Evolutionary conservation across 1,140 invertebrate genomes (phyloP).

Genomic region (Trissolcus basalis): DNA sequence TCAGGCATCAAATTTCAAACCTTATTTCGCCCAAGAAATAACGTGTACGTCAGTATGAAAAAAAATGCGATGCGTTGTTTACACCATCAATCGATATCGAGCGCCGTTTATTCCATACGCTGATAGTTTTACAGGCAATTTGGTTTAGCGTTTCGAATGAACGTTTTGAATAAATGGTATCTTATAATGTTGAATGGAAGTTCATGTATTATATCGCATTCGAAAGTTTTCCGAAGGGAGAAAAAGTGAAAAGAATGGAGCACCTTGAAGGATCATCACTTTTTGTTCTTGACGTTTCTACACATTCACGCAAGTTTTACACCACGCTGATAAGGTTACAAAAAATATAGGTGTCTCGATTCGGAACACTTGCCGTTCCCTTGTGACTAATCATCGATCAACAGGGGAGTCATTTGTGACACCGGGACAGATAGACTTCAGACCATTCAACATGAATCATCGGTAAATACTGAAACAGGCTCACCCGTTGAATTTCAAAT

Average conservation of each 20-base stretch:
- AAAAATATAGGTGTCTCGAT: constrained; percentile 27
- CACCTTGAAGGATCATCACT: constrained; percentile 16
- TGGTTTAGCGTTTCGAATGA: neutral
- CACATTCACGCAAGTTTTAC: neutral
- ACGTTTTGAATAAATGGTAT: neutral
- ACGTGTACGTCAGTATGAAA: constrained; percentile 3
- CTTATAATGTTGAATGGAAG: neutral
- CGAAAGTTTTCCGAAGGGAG: neutral
- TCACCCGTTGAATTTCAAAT: constrained; percentile 18
- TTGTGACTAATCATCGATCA: constrained; percentile 39
- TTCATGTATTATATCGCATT: neutral
- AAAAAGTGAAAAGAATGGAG: neutral
- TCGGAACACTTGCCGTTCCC: constrained; percentile 2
- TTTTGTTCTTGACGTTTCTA: constrained; percentile 7
- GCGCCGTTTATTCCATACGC: neutral
- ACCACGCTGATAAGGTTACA: constrained; percentile 22
- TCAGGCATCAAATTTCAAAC: too few species aligned
- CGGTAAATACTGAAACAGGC: constrained; percentile 22
- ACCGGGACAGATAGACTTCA: constrained; percentile 23
- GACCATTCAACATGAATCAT: constrained; percentile 23
- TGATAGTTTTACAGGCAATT: constrained; percentile 1
- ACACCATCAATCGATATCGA: neutral
- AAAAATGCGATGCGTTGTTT: constrained; percentile 7
- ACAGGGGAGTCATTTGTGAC: constrained; percentile 31
- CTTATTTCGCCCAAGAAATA: constrained; percentile 14